Percentiles rank a stretch among this genome's conserved stretches.
Conservation (phyloP, 2,888 invertebrate species). For the Gymnosoma rotundatum region DNA sequence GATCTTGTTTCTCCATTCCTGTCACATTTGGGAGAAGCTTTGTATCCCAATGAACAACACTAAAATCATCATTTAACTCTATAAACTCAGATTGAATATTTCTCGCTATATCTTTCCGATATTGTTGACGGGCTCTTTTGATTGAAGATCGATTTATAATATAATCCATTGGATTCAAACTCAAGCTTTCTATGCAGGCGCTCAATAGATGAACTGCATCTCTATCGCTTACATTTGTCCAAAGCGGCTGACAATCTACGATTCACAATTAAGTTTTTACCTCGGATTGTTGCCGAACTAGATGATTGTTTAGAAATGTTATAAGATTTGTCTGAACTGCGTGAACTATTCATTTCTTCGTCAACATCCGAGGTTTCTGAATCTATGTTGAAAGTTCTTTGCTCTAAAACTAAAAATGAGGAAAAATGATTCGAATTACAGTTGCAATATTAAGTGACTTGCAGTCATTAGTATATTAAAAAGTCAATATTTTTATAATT, state of each 20-base stretch:
- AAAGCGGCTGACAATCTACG: not conserved
- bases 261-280: no score
- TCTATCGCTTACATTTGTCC: not conserved
- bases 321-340: not conserved
- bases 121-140: constrained; percentile 1
- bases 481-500: constrained; percentile 16
- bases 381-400: no score
- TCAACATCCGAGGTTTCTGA: no score
- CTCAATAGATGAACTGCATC: not conserved
- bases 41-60: constrained; percentile 30
- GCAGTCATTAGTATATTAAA: no score
- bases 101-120: constrained; percentile 22
- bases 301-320: not conserved
- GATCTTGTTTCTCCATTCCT: constrained; percentile 20
- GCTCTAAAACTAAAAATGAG: not conserved
- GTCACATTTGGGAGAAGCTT: constrained; percentile 28
- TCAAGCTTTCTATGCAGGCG: not conserved
- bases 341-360: not conserved
- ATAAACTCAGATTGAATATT: constrained; percentile 22
- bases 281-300: not conserved
- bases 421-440: no score
- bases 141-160: not conserved
- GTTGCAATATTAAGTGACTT: no score
- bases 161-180: not conserved
- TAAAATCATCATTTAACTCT: constrained; percentile 31